Evolutionary conservation across 2,797 vertebrate genomes (phyloP).

Genomic region (Kryptolebias ocellatus): DNA sequence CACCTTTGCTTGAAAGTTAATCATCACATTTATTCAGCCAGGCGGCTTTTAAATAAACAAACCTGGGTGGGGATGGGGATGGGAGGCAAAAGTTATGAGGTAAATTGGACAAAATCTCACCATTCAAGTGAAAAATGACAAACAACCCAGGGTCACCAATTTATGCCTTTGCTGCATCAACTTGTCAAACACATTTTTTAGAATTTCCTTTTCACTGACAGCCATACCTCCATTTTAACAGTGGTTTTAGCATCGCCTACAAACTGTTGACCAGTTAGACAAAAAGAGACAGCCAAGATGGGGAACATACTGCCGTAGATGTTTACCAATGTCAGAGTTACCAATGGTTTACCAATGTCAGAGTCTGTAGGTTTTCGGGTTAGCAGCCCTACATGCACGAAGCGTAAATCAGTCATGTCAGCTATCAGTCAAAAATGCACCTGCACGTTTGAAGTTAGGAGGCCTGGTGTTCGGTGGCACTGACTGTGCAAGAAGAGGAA

Average conservation of each 20-base stretch:
- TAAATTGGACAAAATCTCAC: conserved; percentile 48
- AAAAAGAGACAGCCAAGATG: conserved; percentile 12
- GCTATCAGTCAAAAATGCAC: conserved; percentile 37
- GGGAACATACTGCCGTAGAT: conserved; percentile 2
- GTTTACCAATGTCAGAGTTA: conserved; percentile 17
- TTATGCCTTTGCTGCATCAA: conserved; percentile 7
- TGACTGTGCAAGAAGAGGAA: conserved; percentile 23
- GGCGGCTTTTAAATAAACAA: conserved; percentile 47
- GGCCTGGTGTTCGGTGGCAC: conserved; percentile 15
- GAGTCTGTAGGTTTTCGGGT: conserved; percentile 11
- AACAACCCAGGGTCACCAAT: conserved; percentile 41
- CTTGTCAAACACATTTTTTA: conserved; percentile 33
- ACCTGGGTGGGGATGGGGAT: conserved; percentile 5
- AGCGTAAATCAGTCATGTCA: conserved; percentile 30
- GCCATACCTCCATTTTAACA: neutral
- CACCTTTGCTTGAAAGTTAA: conserved; percentile 62
- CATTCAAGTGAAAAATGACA: conserved; percentile 19
- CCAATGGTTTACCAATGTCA: conserved; percentile 21
- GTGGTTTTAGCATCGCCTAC: conserved; percentile 1
- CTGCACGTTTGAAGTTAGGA: conserved; percentile 15
- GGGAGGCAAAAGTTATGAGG: conserved; percentile 16
- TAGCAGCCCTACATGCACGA: conserved; percentile 2
- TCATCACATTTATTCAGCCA: conserved; percentile 34
- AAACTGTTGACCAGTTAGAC: conserved; percentile 6
- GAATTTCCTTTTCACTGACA: conserved; percentile 10